A percentile compares a stretch with the other conserved stretches of the same genome.
Evolutionary conservation across 2,888 invertebrate species (phyloP).

Genomic region (Lagria hirta): DNA sequence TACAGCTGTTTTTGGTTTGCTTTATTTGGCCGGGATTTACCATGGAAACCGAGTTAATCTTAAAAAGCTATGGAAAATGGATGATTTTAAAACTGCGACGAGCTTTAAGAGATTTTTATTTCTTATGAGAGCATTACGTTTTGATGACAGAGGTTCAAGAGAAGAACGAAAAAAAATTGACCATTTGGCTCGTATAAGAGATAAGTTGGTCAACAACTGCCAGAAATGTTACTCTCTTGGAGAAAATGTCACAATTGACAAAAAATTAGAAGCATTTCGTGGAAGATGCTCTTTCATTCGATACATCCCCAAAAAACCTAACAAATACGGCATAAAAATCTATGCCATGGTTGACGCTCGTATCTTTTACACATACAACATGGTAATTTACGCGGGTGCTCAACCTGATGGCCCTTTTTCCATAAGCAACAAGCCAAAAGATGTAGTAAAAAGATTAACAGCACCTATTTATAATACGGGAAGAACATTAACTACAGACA

Average conservation of each 20-base stretch:
- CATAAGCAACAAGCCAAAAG: constrained; percentile 2
- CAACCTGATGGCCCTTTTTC: constrained; percentile 26
- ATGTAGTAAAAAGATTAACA: constrained; percentile 11
- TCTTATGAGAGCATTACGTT: no score
- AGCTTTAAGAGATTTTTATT: neutral
- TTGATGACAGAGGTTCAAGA: no score
- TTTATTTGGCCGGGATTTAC: constrained; percentile 22
- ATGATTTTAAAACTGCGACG: neutral
- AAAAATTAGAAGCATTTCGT: constrained; percentile 23
- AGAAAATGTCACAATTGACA: constrained; percentile 23
- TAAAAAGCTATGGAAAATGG: constrained; percentile 17
- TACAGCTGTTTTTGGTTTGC: constrained; percentile 21
- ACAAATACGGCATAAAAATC: constrained; percentile 24
- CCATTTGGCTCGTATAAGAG: no score
- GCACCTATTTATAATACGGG: constrained; percentile 9
- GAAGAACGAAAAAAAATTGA: no score
- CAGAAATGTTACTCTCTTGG: constrained; percentile 17
- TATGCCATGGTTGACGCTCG: constrained; percentile 24
- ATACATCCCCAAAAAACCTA: constrained; percentile 26
- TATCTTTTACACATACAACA: constrained; percentile 23
- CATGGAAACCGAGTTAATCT: constrained; percentile 13
- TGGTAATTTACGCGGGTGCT: constrained; percentile 26
- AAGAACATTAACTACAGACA: constrained; percentile 7
- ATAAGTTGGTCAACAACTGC: no score
- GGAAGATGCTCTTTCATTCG: constrained; percentile 22